Base-by-base conservation (phyloP, 2,113 vertebrate genomes). In the Mastomys coucha region DNA sequence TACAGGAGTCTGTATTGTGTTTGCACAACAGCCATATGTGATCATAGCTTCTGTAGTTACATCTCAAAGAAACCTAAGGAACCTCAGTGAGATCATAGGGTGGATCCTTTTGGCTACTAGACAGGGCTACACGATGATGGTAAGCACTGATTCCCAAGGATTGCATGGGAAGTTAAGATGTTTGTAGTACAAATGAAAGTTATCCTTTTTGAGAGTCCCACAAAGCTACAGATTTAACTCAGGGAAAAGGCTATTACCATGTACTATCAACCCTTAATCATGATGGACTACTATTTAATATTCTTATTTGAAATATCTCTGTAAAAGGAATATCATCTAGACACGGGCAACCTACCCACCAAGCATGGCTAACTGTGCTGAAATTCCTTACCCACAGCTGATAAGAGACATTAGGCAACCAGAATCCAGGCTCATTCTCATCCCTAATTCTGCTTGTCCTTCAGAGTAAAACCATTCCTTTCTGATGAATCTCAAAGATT, bases 381-480 rank as follows among this genome's bases (percentile, higher is more conserved):
- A 7, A n/a, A 26, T 70, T 88, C 33, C 45, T 70, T 88, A 88
- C 20, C 45, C 49, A 51, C 3, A 70, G 45, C 20, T 70, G 11
- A 49, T n/a, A 36, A 70, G 19, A 51, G 20, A 17, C 36, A 7
- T 14, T 22, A 70, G 42, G 2, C 31, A 51, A 70, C 67, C 45
- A 51, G 67, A 87, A 28, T 70, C 17, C 3, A 65, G 60, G 11
- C 65, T 42, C 58, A 8, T 87, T 87, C 65, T 33, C 20, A 14
- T 51, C 33, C 45, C 16, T 70, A 51, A 53, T 70, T 87, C 65
- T 87, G 19, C 31, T 36, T 22, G 9, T 87, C 26, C 42, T 85
- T 93, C 28, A 77, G 51, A 91, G 88, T 58, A 67, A 96, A 85
- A 89, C 28, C 5, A 58, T 51, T 84, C 8, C 33, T 75, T 91